Conservation (phyloP, 2,797 vertebrate genomes). For the Gymnothorax reevesii region DNA sequence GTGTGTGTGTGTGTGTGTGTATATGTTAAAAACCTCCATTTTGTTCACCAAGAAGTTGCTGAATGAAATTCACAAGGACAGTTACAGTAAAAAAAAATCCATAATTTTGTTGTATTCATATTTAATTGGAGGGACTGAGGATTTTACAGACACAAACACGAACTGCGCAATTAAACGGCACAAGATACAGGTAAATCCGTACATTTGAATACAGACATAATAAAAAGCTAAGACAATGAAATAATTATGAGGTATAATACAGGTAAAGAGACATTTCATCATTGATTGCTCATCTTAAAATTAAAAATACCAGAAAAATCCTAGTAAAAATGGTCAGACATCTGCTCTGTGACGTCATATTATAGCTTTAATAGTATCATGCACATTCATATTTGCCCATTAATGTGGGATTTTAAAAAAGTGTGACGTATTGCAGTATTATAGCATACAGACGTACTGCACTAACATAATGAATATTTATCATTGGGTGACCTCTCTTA, state of each 20-base stretch:
- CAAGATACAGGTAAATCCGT: conserved; percentile 2
- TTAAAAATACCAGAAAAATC: conserved; percentile 2
- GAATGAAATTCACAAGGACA: conserved; percentile 1
- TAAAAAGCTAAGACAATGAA: neutral
- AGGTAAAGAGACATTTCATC: conserved; percentile 11
- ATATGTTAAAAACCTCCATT: too few relatives aligned
- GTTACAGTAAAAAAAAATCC: neutral
- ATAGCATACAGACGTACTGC: neutral
- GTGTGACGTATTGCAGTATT: neutral
- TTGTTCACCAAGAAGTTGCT: neutral
- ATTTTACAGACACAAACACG: conserved; percentile 18
- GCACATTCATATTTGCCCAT: conserved; percentile 13
- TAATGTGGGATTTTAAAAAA: neutral
- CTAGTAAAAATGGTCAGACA: neutral
- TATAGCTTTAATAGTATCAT: neutral
- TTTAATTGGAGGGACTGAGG: conserved; percentile 30
- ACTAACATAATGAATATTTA: neutral
- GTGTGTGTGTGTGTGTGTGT: too few relatives aligned
- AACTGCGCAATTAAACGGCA: conserved; percentile 2
- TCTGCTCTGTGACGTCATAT: neutral
- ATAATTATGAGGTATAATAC: conserved; percentile 4
- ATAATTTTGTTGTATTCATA: conserved; percentile 22
- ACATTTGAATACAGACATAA: conserved; percentile 8
- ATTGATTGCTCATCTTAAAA: neutral
- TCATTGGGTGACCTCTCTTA: neutral